Evolutionary conservation across 2,797 vertebrate species (phyloP).

Genomic region (Enteromius fasciolatus): DNA sequence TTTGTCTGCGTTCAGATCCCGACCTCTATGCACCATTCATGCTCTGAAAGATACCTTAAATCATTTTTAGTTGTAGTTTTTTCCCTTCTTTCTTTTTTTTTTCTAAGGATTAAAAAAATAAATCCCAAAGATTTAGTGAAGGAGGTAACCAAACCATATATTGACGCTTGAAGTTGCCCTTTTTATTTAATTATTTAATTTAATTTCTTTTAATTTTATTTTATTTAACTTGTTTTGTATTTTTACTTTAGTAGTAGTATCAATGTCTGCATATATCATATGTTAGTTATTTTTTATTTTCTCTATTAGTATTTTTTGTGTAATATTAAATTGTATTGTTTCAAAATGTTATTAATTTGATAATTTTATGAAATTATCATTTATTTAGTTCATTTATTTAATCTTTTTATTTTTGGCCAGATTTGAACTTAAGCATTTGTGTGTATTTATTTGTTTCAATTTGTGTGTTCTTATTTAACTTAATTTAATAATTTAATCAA

Average conservation of each 20-base stretch:
- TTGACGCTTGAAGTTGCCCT: background rate
- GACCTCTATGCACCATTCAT: background rate
- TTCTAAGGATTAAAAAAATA: background rate
- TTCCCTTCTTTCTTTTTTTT: too few species aligned
- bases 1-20: background rate
- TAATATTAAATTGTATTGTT: background rate
- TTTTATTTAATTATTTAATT: background rate
- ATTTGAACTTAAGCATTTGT: background rate
- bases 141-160: background rate
- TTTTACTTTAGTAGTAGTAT: background rate
- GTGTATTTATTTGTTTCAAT: background rate
- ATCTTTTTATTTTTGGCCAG: background rate
- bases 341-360: too few species aligned
- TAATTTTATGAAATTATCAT: background rate
- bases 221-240: background rate
- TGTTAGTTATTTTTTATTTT: background rate
- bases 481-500: too few species aligned
- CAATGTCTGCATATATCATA: too few species aligned
- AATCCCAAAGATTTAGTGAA: background rate
- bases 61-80: background rate
- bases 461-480: background rate
- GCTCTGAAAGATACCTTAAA: background rate
- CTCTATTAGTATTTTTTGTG: background rate
- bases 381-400: too few species aligned
- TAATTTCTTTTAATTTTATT: background rate